Base-by-base conservation (phyloP, 2,888 invertebrate genomes). In the Nemotelus pantherinus region DNA sequence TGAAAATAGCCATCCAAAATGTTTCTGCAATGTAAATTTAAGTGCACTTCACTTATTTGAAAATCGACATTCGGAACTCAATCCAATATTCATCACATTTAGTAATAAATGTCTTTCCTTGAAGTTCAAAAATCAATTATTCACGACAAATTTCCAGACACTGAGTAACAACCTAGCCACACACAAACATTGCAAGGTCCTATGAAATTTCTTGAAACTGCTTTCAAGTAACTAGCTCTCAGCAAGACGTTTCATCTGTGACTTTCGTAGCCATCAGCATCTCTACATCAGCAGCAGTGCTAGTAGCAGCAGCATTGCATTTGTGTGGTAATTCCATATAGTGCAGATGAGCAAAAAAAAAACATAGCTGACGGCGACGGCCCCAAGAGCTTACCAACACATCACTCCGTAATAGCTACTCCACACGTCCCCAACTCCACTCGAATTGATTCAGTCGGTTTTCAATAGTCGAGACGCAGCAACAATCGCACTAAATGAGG, bases 401-500 rank as follows among this genome's bases (percentile, higher is more conserved):
- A 39, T n/a, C 47, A 48, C 50, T 39, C 2, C 39, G 41, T 60
- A 60, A 60, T 48, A 2, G 47, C 67, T 67, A 48, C 48, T 67
- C n/a, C 47, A 67, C n/a, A 48, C 6, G 50, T 67, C 25, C 25
- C 25, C 25, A 25, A 25, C 25, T 25, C 25, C 25, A 45, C 45
- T 67, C 44, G 47, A 25, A 47, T 25, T 25, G 39, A 48, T 25
- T 10, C 57, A 25, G 25, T 9, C 43, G 41, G 5, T 25, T 67
- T 48, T 48, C 39, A 9, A 25, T 25, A 25, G 25, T 67, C 10
- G 3, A 25, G 67, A 5, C n/a, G 48, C 5, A 39, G 67, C 48
- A 48, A 50, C 44, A 48, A 67, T 67, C 50, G 67, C 67, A 48
- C 6, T 50, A 48, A 67, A 67, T 67, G 48, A 67, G 48, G 64